Conservation (phyloP, 1,140 invertebrate genomes). For the Coptotermes formosanus region DNA sequence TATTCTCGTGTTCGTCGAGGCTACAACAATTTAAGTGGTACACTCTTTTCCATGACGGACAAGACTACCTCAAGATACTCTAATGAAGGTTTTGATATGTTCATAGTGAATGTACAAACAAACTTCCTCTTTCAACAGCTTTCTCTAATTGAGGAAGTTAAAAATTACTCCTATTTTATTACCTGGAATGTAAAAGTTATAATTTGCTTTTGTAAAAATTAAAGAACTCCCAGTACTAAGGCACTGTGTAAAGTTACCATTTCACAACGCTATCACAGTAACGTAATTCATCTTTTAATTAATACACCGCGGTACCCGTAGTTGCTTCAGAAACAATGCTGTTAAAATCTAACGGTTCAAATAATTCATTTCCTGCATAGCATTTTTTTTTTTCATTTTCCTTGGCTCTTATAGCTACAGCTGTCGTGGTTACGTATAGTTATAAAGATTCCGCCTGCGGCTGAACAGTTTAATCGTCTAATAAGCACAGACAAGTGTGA, state of each 20-base stretch:
- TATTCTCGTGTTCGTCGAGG: no score
- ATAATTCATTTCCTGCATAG: not conserved
- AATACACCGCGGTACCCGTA: no score
- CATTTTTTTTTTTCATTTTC: not conserved
- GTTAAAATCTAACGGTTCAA: not conserved
- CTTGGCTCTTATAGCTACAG: not conserved
- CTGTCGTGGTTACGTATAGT: not conserved
- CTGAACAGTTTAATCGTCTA: not conserved
- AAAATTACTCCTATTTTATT: not conserved
- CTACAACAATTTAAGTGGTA: no score
- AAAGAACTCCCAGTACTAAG: not conserved
- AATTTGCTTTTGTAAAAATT: not conserved
- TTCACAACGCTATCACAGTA: no score
- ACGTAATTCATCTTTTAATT: no score
- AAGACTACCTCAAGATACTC: not conserved
- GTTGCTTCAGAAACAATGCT: not conserved
- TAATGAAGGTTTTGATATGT: not conserved
- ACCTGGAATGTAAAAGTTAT: not conserved
- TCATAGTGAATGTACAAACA: not conserved
- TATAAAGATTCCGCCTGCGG: not conserved
- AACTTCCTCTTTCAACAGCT: not conserved
- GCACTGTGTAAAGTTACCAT: no score
- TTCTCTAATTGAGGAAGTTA: conserved; percentile 11
- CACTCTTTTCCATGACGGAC: no score
- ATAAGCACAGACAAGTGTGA: not conserved